Evolutionary conservation across 2,113 vertebrate species (phyloP).

Genomic region (Coptodon bakossiorum): DNA sequence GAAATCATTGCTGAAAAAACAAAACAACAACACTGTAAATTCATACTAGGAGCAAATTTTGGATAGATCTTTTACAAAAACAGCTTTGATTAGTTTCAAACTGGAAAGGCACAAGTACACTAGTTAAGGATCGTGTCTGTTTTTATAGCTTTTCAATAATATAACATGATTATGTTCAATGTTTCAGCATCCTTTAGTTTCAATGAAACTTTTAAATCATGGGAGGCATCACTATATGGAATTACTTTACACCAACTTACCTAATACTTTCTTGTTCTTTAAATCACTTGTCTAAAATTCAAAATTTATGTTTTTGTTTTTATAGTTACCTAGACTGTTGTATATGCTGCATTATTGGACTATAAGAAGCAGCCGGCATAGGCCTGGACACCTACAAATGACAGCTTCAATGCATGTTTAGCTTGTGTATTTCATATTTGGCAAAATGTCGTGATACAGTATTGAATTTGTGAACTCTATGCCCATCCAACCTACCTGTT

Average conservation of each 20-base stretch:
- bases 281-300: rapidly evolving
- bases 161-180: background rate
- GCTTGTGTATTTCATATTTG: constrained; percentile 35
- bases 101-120: constrained; percentile 38
- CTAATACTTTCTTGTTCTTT: background rate
- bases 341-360: background rate
- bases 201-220: background rate
- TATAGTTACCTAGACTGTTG: background rate
- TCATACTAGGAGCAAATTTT: background rate
- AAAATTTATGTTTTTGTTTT: background rate
- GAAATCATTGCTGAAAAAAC: background rate
- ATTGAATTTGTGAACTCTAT: constrained; percentile 30
- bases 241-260: background rate
- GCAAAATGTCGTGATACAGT: background rate
- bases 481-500: constrained; percentile 82
- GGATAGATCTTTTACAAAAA: background rate
- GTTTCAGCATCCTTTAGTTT: background rate
- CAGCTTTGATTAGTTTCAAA: background rate
- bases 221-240: background rate
- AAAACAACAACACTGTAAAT: background rate
- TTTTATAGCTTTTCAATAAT: background rate
- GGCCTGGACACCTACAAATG: constrained; percentile 39
- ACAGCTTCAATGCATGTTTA: constrained; percentile 35
- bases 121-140: constrained; percentile 23
- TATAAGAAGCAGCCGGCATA: constrained; percentile 21